Evolutionary conservation across 2,888 invertebrate species (phyloP).

Genomic region (Mayetiola destructor): DNA sequence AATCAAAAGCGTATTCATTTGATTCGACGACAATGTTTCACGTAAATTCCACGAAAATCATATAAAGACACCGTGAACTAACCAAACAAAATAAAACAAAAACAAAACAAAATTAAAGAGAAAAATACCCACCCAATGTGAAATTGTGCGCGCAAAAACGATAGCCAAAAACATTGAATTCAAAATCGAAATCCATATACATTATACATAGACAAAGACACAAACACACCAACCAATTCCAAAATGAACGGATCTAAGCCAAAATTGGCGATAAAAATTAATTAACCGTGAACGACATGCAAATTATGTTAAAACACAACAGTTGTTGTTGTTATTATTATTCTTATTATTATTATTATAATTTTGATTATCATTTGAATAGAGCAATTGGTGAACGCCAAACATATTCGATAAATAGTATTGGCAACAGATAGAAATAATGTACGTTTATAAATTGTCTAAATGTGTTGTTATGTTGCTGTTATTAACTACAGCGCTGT

Average conservation of each 20-base stretch:
- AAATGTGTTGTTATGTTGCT: slow-evolving; percentile 6
- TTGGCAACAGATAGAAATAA: background rate
- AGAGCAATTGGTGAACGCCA: background rate
- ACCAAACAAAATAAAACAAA: too few relatives aligned
- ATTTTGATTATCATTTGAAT: too few relatives aligned
- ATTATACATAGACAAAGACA: background rate
- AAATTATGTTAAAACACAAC: slow-evolving; percentile 12
- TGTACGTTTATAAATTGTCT: background rate
- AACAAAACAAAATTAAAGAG: too few relatives aligned
- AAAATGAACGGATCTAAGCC: slow-evolving; percentile 4
- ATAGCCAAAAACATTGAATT: background rate
- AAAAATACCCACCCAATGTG: too few relatives aligned
- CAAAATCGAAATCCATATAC: background rate
- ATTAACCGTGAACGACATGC: slow-evolving; percentile 14
- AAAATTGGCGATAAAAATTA: slow-evolving; percentile 14
- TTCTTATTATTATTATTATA: slow-evolving; percentile 8
- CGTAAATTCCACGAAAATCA: too few relatives aligned
- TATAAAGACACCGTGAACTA: too few relatives aligned
- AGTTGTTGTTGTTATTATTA: background rate
- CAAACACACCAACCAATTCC: background rate
- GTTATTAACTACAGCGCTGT: background rate
- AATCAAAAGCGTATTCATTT: too few relatives aligned
- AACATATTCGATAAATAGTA: too few relatives aligned
- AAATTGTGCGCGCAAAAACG: too few relatives aligned
- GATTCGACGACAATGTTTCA: too few relatives aligned